Base-by-base conservation (phyloP, 2,888 invertebrate genomes). In the Ethmia dodecea region DNA sequence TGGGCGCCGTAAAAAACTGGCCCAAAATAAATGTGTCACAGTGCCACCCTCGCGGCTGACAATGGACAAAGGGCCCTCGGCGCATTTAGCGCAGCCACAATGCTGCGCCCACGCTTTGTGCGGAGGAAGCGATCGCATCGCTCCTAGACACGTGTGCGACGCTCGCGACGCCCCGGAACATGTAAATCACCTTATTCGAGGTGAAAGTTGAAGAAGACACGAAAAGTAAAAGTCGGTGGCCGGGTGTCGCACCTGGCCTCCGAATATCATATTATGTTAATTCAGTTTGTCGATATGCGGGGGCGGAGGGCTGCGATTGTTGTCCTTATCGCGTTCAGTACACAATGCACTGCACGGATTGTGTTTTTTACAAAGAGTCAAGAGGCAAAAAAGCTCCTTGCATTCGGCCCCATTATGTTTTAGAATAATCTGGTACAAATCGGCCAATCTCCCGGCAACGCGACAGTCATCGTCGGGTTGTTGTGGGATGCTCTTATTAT, bases 21-120 rank as follows among this genome's bases (percentile, higher is more conserved):
- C 73, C 75, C 67, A 74, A 78, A 80, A 83, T 80, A 81, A 81
- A 81, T 80, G 81, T 84, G 84, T 84, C 84, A 77, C 79, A 80
- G 80, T 69, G 80, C 80, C 83, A 84, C 84, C 84, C 83, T 73
- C 74, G 31, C 16, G 9, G 60, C 74, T 75, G 60, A 86, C 83
- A 83, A 84, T 81, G 83, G 65, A 78, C 81, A 77, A 79, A 80
- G 74, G 69, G 60, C 56, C 70, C 62, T 66, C 59, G 50, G 62
- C 63, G 65, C 69, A 64, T 68, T 69, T 62, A 55, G 64, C 66
- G 60, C 57, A 49, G 60, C 67, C 61, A 75, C 77, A 76, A 74
- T 68, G 62, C 60, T 63, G 75, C 77, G 67, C 76, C 74, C 73
- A 74, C 76, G 74, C 65, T 60, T 52, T 55, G 55, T 63, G 63